Evolutionary conservation across 2,888 invertebrate species (phyloP).

Genomic region (Steinernema scapterisci): DNA sequence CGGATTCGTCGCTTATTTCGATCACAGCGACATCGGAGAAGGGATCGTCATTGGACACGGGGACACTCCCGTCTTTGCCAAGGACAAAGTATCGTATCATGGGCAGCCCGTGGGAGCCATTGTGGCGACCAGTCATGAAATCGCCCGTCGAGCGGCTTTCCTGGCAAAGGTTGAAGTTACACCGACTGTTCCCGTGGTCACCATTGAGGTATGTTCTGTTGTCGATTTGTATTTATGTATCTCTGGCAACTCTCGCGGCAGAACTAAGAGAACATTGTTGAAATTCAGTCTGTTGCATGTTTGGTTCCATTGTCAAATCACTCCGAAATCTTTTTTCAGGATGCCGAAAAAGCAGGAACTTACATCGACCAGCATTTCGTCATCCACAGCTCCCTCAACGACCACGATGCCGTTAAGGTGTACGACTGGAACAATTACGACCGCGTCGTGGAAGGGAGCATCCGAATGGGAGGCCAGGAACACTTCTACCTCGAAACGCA

Average conservation of each 20-base stretch:
- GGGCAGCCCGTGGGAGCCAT: conserved; percentile 68
- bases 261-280: no score
- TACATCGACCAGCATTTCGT: conserved; percentile 62
- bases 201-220: conserved; percentile 79
- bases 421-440: conserved; percentile 72
- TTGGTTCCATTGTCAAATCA: conserved; percentile 14
- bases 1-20: conserved; percentile 83
- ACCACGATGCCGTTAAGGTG: conserved; percentile 40
- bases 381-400: conserved; percentile 67
- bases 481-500: conserved; percentile 93
- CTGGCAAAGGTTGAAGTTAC: conserved; percentile 79
- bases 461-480: conserved; percentile 74
- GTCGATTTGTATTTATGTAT: no score
- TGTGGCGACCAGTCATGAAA: conserved; percentile 75
- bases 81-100: conserved; percentile 74
- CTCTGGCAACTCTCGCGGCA: no score
- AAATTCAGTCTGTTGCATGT: not conserved
- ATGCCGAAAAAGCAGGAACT: conserved; percentile 49
- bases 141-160: conserved; percentile 82
- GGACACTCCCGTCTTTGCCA: conserved; percentile 85
- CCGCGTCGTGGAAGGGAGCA: conserved; percentile 70
- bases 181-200: conserved; percentile 75
- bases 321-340: conserved; percentile 41
- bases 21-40: conserved; percentile 78
- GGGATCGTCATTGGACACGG: conserved; percentile 74